Base-by-base conservation (phyloP, 2,888 invertebrate species). In the Hirtodrosophila trivittata region DNA sequence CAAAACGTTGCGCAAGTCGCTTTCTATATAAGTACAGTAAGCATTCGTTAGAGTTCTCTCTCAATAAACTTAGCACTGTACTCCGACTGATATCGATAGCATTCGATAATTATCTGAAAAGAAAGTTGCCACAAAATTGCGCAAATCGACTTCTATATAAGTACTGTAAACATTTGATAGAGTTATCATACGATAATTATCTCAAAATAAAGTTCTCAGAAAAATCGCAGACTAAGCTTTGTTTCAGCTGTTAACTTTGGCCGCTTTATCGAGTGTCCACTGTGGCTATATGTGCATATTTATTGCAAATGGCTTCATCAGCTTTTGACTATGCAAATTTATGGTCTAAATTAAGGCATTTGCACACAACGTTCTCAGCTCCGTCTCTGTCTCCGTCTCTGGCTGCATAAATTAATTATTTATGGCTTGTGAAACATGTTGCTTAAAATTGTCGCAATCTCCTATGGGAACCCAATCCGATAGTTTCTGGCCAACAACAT, bases 361-460 rank as follows among this genome's bases (percentile, higher is more conserved):
- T 84, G 77, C 67, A 80, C 71, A 78, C 66, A 72, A 47, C 51
- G 47, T 60, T 75, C 76, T 35, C 52, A 56, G 69, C 18, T 60
- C 14, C 37, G 69, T 66, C 56, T 66, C 47, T 21, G 57, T 45
- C 25, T n/a, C n/a, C n/a, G n/a, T 21, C 58, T 65, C 41, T 39
- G 62, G 62, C 59, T 74, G 84, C 74, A 83, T 81, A 80, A 80
- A 86, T 86, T 81, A 81, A 86, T 86, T 86, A 81, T 83, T 80
- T 86, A 80, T 80, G 65, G 62, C 77, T 67, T 71, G 86, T 69
- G 73, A 78, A 78, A 78, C 69, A 72, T 58, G 64, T 72, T 77
- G 55, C 81, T 63, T 39, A 67, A 58, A 55, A 39, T 56, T 55
- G 16, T 59, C 28, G 33, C 38, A 30, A 28, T 10, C 45, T 41